Percentiles rank a stretch among this genome's conserved stretches.
Conservation (phyloP, 1,140 invertebrate species). For the Cardiocondyla obscurior region DNA sequence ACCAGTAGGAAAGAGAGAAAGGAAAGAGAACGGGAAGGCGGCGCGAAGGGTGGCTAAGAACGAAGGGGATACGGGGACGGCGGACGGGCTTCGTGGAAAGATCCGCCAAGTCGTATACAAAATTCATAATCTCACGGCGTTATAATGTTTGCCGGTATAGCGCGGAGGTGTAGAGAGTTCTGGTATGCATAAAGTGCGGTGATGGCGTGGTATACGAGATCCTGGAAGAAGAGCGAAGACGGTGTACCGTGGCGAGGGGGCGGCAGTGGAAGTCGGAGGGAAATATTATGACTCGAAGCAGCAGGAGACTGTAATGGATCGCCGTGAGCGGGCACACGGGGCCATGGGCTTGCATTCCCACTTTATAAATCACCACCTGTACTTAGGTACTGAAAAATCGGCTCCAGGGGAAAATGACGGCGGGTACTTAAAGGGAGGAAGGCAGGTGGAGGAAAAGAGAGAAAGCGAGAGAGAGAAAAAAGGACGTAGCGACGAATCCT, state of each 20-base stretch:
- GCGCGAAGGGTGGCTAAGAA: background rate
- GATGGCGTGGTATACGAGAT: constrained; percentile 63
- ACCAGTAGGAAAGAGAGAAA: background rate
- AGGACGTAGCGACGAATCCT: background rate
- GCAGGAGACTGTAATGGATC: constrained; percentile 70
- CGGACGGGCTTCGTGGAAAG: constrained; percentile 47
- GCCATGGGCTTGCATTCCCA: constrained; percentile 65
- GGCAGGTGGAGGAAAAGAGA: background rate
- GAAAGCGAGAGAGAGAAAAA: background rate
- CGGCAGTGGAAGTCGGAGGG: background rate
- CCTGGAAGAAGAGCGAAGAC: constrained; percentile 21
- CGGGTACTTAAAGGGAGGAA: constrained; percentile 17
- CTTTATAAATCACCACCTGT: constrained; percentile 72
- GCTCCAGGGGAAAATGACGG: constrained; percentile 51
- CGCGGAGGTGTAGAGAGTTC: constrained; percentile 58
- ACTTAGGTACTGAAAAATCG: constrained; percentile 68
- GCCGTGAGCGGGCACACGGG: constrained; percentile 60
- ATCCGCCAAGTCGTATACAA: constrained; percentile 75
- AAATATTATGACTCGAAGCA: constrained; percentile 71
- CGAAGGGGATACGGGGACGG: background rate
- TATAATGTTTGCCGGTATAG: constrained; percentile 77
- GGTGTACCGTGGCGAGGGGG: background rate
- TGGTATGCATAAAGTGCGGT: constrained; percentile 73
- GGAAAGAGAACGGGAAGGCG: background rate
- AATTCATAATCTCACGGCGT: constrained; percentile 79